Evolutionary conservation across 2,888 invertebrate species (phyloP).

Genomic region (Teleiodes luculella): DNA sequence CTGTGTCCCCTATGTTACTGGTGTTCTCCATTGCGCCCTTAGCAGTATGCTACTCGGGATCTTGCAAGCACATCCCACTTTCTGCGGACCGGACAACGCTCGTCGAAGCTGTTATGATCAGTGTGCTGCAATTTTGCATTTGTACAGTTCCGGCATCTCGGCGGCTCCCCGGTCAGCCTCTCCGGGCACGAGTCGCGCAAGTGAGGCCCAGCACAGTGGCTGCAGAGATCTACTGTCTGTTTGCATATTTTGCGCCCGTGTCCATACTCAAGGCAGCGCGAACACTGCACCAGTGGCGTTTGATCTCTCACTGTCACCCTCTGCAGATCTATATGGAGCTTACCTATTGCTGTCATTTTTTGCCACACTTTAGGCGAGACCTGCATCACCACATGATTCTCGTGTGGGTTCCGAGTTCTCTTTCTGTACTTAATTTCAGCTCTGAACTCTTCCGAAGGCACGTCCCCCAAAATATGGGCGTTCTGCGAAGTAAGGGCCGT

Average conservation of each 20-base stretch:
- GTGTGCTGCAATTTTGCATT: too few species aligned
- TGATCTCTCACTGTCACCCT: not conserved
- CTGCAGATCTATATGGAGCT: not conserved
- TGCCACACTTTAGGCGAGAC: not conserved
- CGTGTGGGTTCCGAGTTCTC: not conserved
- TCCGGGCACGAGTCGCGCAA: slow-evolving; percentile 3
- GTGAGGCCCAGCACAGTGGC: slow-evolving; percentile 14
- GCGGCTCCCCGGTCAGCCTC: not conserved
- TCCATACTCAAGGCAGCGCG: too few species aligned
- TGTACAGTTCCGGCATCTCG: slow-evolving; percentile 12
- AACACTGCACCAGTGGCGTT: too few species aligned
- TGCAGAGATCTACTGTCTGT: not conserved
- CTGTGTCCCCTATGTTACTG: too few species aligned
- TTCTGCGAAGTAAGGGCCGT: not conserved
- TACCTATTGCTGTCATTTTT: not conserved
- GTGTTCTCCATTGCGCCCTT: too few species aligned
- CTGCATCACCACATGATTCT: not conserved
- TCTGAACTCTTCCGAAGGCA: not conserved
- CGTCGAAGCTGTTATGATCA: too few species aligned
- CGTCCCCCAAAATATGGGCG: not conserved
- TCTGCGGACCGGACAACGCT: too few species aligned
- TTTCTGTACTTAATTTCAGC: not conserved
- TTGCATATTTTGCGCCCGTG: not conserved
- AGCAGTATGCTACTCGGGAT: not conserved
- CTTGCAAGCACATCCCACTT: not conserved